Percentiles rank a stretch among this genome's conserved stretches.
phyloP scores from a whole-genome alignment of 53 echinoderm and acorn worm species.

The Patiria pectinifera region DNA sequence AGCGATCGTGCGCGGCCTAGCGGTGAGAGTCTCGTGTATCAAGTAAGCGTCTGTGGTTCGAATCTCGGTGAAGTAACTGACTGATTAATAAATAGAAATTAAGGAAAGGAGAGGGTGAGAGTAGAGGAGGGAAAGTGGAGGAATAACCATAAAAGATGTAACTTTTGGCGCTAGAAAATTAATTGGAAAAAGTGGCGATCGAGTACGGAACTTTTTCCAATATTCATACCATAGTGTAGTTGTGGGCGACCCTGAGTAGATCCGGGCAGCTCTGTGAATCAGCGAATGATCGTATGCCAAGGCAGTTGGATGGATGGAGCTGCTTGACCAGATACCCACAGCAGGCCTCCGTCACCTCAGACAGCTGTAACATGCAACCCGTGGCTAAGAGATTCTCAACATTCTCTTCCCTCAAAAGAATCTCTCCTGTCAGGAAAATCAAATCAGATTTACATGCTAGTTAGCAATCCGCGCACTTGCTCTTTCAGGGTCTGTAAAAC shows the following conservation, averaged over 20 bases:
- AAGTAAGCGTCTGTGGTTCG: too few relatives aligned
- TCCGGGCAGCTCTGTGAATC: conserved; percentile 93
- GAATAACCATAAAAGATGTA: too few relatives aligned
- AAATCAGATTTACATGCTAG: not conserved
- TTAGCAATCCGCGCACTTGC: not conserved
- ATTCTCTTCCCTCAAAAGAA: conserved; percentile 77
- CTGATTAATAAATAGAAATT: too few relatives aligned
- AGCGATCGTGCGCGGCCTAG: too few relatives aligned
- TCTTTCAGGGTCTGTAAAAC: too few relatives aligned
- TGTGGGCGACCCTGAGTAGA: conserved; percentile 93
- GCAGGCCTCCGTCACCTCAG: conserved; percentile 94
- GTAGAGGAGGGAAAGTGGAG: too few relatives aligned
- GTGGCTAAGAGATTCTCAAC: conserved; percentile 93
- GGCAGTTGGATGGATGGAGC: conserved; percentile 97
- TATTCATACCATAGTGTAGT: conserved; percentile 86
- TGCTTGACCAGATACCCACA: conserved; percentile 98
- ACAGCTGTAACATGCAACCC: conserved; percentile 93
- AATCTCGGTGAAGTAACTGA: too few relatives aligned
- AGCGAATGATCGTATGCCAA: conserved; percentile 97
- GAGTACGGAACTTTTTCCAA: too few relatives aligned
- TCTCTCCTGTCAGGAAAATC: conserved; percentile 63
- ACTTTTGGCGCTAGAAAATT: too few relatives aligned
- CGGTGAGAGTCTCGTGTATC: too few relatives aligned
- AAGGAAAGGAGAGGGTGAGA: too few relatives aligned
- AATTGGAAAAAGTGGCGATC: too few relatives aligned